A percentile compares a stretch with the other conserved stretches of the same genome.
Evolutionary conservation across 1,140 invertebrate genomes (phyloP).

Genomic region (Oreohelix idahoensis): DNA sequence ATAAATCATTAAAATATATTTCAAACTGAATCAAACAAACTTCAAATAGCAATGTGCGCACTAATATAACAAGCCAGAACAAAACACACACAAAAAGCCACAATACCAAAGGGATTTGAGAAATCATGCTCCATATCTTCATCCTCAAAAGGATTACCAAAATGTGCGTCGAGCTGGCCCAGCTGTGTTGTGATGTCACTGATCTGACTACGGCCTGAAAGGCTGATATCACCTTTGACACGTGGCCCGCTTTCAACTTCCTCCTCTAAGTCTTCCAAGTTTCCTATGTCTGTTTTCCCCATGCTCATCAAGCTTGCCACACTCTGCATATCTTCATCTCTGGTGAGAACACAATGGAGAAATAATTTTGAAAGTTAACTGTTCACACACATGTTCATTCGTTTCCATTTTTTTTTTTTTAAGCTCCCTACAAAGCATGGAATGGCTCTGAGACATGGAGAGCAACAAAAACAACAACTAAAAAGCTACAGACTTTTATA

Average conservation of each 20-base stretch:
- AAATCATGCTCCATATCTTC: constrained; percentile 47
- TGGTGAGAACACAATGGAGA: constrained; percentile 70
- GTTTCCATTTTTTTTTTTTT: no score
- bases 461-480: no score
- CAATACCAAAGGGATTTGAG: constrained; percentile 57
- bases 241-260: constrained; percentile 58
- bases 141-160: constrained; percentile 60
- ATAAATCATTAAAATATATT: no score
- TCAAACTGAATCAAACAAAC: no score
- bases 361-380: neutral
- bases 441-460: no score
- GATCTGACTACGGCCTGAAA: constrained; percentile 75
- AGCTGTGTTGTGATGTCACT: constrained; percentile 88
- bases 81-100: neutral
- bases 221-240: neutral
- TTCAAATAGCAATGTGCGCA: neutral
- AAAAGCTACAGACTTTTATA: no score
- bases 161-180: constrained; percentile 82
- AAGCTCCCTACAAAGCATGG: no score
- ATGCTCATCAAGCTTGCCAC: constrained; percentile 95
- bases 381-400: no score
- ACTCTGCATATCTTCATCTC: constrained; percentile 98
- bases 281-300: constrained; percentile 79
- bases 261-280: constrained; percentile 78
- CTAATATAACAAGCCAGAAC: neutral